Evolutionary conservation across 2,113 vertebrate species (phyloP).

Genomic region (Octodon degus): DNA sequence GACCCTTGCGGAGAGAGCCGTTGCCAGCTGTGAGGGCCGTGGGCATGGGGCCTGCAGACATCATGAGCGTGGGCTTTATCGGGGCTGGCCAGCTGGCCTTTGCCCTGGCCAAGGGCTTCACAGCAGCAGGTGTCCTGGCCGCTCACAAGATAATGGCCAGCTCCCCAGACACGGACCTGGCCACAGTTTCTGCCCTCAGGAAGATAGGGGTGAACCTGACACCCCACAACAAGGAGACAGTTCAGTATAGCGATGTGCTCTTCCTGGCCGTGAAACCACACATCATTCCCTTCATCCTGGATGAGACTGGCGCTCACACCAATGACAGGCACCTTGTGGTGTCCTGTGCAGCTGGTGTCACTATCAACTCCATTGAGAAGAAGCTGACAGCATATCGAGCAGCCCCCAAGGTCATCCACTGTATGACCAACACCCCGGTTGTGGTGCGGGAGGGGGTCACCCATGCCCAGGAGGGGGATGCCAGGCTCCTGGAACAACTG

Average conservation of each 20-base stretch:
- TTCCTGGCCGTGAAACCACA: slow-evolving; percentile 97
- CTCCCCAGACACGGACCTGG: slow-evolving; percentile 94
- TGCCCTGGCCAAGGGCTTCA: slow-evolving; percentile 93
- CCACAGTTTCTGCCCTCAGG: slow-evolving; percentile 92
- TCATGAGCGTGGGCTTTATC: slow-evolving; percentile 97
- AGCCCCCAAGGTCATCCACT: slow-evolving; percentile 95
- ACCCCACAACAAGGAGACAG: slow-evolving; percentile 95
- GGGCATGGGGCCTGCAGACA: not conserved
- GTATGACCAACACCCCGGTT: slow-evolving; percentile 98
- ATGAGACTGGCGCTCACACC: slow-evolving; percentile 94
- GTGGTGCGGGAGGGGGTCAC: slow-evolving; percentile 97
- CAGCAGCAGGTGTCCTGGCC: slow-evolving; percentile 93
- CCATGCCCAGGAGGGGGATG: slow-evolving; percentile 93
- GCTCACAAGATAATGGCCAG: slow-evolving; percentile 96
- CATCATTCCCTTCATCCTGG: slow-evolving; percentile 98
- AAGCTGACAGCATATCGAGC: slow-evolving; percentile 90
- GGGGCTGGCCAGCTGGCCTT: slow-evolving; percentile 96
- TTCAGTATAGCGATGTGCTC: slow-evolving; percentile 93
- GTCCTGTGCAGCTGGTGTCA: slow-evolving; percentile 96
- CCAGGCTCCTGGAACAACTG: slow-evolving; percentile 94
- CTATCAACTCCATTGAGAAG: slow-evolving; percentile 98
- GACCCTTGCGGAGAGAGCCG: not conserved
- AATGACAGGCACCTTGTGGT: slow-evolving; percentile 94
- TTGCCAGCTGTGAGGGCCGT: not conserved
- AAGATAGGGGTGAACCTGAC: slow-evolving; percentile 95